A percentile compares a stretch with the other conserved stretches of the same genome.
Evolutionary conservation across 1,140 invertebrate genomes (phyloP).

Genomic region (Drosophila kohkoa): DNA sequence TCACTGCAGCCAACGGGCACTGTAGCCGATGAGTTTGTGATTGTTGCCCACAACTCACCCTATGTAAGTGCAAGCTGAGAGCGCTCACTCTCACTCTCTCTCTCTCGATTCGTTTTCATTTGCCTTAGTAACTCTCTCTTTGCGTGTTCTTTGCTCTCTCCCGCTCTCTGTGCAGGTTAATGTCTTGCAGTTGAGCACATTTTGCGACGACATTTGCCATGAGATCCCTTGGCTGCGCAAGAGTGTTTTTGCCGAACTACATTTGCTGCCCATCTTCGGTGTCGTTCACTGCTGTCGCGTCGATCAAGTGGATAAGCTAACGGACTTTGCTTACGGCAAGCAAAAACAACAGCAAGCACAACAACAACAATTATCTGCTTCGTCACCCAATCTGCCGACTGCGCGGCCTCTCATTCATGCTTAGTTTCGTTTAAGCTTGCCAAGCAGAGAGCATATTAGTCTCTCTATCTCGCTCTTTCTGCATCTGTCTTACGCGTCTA

Average conservation of each 20-base stretch:
- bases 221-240: constrained; percentile 41
- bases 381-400: no score
- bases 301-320: constrained; percentile 29
- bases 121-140: no score
- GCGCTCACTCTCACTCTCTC: background rate
- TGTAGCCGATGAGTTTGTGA: constrained; percentile 30
- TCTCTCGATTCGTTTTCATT: background rate
- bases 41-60: constrained; percentile 45
- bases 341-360: background rate
- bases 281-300: constrained; percentile 36
- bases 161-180: constrained; percentile 4
- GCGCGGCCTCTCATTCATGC: background rate
- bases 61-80: constrained; percentile 26
- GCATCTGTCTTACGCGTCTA: no score
- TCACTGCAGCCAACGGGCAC: constrained; percentile 9
- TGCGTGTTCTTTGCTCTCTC: background rate
- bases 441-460: no score
- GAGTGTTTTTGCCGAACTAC: constrained; percentile 34
- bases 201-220: constrained; percentile 37
- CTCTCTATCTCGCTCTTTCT: no score
- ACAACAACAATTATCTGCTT: background rate
- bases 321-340: constrained; percentile 1
- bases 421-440: background rate
- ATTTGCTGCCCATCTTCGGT: constrained; percentile 36
- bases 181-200: constrained; percentile 18